Evolutionary conservation across 2,797 vertebrate species (phyloP), one percentile per base, ranked within the genome.

Genomic region (Hoplostethus atlanticus): DNA sequence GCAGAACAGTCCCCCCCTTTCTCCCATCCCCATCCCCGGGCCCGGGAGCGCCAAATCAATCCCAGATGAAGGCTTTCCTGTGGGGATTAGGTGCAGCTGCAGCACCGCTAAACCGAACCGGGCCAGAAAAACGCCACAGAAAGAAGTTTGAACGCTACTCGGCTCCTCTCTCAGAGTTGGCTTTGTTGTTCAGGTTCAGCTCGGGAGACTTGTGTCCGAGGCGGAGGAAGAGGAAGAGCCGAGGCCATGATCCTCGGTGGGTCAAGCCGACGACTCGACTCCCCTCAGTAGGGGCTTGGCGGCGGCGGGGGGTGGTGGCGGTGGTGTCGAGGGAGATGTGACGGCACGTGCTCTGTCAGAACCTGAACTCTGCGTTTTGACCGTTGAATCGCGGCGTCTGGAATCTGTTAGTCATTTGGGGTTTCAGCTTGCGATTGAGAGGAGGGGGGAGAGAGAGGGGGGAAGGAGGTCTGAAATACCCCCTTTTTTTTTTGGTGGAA

Each of bases 31-130:
- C 21, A 21, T 21, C 21, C 21, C 21, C 21, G 21, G 21, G 61
- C 79, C 63, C 57, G 17, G 68, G 80, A 80, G 1, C 68, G 85
- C 56, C 61, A 58, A 93, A 94, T 94, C 85, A 94, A 91, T 93
- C 87, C 91, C 93, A 94, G 93, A 94, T 94, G 94, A 91, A 80
- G 84, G 82, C 83, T 87, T 86, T 90, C 85, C 88, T 90, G 83
- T 85, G 81, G 86, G 89, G 90, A 93, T 93, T 93, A 92, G 88
- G 83, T 85, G 90, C 90, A 93, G 92, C 90, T 93, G 91, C 81
- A 84, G 87, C 78, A 74, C 80, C 38, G 47, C 77, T 79, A 87
- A 91, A 21, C 89, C 80, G 85, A 82, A 88, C 65, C 71, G 69
- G 50, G 78, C 61, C 57, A 67, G 69, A 67, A 74, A 70, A 73